These are phyloP conservation scores for Avahi laniger DNA, from an alignment of 2,797 vertebrate species.

Conservation along the genomic window DNA sequence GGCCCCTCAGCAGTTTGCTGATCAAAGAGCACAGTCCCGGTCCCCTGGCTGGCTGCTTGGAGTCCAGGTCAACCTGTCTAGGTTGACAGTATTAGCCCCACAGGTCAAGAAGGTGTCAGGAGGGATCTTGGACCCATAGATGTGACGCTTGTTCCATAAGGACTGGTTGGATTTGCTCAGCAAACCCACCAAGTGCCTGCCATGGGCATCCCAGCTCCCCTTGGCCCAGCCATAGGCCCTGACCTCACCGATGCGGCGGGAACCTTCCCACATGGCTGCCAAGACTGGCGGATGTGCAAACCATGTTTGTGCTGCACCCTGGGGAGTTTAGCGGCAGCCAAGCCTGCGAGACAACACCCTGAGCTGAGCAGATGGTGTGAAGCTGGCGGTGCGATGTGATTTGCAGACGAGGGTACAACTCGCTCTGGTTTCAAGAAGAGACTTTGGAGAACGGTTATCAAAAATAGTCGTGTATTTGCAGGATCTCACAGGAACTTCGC, in stretches of 20 bases:
- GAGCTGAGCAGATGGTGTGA: not conserved
- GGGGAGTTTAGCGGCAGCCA: not conserved
- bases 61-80: not conserved
- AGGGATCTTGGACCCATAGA: not conserved
- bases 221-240: fast-evolving
- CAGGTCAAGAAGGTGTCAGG: not conserved
- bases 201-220: not conserved
- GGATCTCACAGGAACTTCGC: not conserved
- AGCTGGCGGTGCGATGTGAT: not conserved
- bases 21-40: not conserved
- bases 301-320: not conserved
- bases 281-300: not conserved
- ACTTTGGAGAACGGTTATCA: not conserved
- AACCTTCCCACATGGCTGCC: not conserved
- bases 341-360: not conserved
- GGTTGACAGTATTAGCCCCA: not conserved
- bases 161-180: not conserved
- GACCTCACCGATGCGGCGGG: not conserved
- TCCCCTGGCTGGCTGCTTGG: not conserved
- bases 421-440: not conserved
- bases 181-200: not conserved
- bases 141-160: not conserved
- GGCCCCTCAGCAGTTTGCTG: not conserved
- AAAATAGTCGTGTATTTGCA: not conserved
- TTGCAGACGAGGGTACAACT: not conserved